Percentiles rank a stretch among this genome's conserved stretches.
Evolutionary conservation across 2,113 vertebrate species (phyloP).

Genomic region (Xiphorhynchus elegans): DNA sequence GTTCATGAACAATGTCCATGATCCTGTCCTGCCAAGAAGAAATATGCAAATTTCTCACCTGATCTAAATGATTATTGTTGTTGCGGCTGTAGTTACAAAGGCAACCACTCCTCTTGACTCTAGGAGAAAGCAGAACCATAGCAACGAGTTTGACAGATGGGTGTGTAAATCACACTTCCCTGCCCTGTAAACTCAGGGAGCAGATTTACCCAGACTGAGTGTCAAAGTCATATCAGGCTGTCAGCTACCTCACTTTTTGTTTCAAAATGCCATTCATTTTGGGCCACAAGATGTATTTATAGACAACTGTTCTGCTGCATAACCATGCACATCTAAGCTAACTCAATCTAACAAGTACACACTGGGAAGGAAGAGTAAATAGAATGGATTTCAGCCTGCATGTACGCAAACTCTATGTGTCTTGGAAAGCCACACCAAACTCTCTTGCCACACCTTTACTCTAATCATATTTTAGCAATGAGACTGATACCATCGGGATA

Average conservation of each 20-base stretch:
- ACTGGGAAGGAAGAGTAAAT: neutral
- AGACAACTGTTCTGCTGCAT: neutral
- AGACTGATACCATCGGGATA: neutral
- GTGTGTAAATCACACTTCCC: neutral
- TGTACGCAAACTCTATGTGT: neutral
- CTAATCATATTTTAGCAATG: neutral
- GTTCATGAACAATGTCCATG: neutral
- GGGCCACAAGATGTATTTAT: neutral
- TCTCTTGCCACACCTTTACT: neutral
- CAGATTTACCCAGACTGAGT: neutral
- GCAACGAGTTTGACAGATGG: neutral
- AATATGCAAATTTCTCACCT: neutral
- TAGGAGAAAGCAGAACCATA: neutral
- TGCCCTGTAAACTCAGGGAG: neutral
- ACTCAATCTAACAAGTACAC: neutral
- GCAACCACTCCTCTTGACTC: neutral
- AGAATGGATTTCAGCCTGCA: neutral
- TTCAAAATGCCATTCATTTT: neutral
- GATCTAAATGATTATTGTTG: neutral
- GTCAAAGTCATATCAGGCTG: accelerated
- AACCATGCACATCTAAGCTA: neutral
- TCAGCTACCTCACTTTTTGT: neutral
- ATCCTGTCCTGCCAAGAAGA: neutral
- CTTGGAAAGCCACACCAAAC: neutral
- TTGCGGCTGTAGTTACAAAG: neutral